Evolutionary conservation across 2,888 invertebrate genomes (phyloP), one percentile per base, ranked within the genome.

Genomic region (Aethes cnicana): DNA sequence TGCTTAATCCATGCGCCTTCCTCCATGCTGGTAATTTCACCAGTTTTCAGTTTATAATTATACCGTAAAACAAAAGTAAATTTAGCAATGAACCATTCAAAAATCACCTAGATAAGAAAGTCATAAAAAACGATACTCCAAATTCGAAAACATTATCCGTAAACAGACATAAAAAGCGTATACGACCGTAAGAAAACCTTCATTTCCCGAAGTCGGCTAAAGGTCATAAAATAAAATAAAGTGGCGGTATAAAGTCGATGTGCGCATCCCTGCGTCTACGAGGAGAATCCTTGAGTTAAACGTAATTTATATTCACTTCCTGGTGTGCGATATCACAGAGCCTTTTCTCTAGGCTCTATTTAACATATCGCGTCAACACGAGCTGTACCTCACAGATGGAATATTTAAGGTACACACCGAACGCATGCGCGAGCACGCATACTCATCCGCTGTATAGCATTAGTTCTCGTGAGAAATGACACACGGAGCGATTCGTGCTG

Each of bases 301-400:
- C 41, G 54, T 47, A 47, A 57, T 59, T 59, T 57, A 56, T 59
- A 59, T 59, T 59, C 57, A 50, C 59, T 59, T 59, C 59, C 59
- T 56, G 41, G 42, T 49, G 46, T 44, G 26, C 42, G 35, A 49
- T 54, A 55, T 57, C 47, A 49, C 52, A 11, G 52, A 54, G 53
- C 49, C 54, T 59, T 59, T 57, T 53, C 57, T 57, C 54, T 57
- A 54, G 52, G 44, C 43, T 48, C 50, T 52, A 52, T 54, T 56
- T 56, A 52, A 54, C 56, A 54, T 54, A 52, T 41, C 33, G 39
- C 33, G 48, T 53, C 55, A 52, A 52, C 55, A 47, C 18, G 18
- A n/a, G 6, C 5, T 18, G 16, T 18, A 35, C 3, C 16, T 16
- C 14, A 23, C 23, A 23, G 23, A 25, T 39, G 14, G 32, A 2